phyloP scores from a whole-genome alignment of 2,888 invertebrate genomes.

The Trissolcus brochymenae region DNA sequence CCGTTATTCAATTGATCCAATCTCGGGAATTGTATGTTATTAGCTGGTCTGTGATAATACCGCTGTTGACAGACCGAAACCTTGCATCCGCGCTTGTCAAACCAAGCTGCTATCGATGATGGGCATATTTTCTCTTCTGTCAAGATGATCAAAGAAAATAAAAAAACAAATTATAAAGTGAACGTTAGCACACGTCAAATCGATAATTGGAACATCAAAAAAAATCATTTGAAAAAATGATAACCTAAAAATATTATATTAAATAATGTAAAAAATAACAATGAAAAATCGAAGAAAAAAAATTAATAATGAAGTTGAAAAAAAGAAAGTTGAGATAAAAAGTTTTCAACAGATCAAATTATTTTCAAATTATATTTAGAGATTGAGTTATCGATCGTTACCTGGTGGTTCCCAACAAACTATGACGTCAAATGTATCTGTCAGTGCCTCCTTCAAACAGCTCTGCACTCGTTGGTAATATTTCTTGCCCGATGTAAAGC shows the following conservation, averaged over 20 bases:
- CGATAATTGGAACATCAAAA: no score
- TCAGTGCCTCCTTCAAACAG: conserved; percentile 73
- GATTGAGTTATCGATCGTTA: conserved; percentile 55
- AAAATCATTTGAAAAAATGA: neutral
- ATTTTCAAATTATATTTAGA: no score
- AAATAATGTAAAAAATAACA: no score
- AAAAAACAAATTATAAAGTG: neutral
- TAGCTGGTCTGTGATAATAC: conserved; percentile 68
- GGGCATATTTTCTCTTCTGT: conserved; percentile 77
- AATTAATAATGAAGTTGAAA: no score
- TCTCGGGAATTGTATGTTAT: conserved; percentile 76
- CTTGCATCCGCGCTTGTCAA: conserved; percentile 75
- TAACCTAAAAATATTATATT: no score
- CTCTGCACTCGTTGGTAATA: conserved; percentile 75
- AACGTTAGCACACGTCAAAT: no score
- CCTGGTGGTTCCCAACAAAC: conserved; percentile 79
- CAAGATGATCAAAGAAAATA: neutral
- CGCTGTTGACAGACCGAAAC: conserved; percentile 76
- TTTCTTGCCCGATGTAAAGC: conserved; percentile 76
- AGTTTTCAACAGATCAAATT: neutral
- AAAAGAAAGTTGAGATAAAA: neutral
- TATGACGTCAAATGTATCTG: conserved; percentile 75
- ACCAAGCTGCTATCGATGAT: conserved; percentile 81
- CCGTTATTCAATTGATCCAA: conserved; percentile 57
- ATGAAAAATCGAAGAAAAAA: no score